Percentiles rank a stretch among this genome's conserved stretches.
Evolutionary conservation across 2,797 vertebrate species (phyloP).

Genomic region (Philypnodon macrostomus): DNA sequence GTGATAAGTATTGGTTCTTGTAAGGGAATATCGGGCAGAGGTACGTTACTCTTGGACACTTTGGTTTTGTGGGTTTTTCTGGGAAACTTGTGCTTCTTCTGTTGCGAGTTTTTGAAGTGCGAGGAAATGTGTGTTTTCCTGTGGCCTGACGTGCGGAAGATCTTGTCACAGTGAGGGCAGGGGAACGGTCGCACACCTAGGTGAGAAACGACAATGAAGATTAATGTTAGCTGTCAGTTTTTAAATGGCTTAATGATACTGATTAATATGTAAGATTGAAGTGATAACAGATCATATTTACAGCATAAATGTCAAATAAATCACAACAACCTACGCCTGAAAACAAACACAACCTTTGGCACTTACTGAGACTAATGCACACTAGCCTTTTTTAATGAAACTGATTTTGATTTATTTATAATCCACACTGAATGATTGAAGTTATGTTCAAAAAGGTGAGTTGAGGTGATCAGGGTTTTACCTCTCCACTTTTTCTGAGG

Average conservation of each 20-base stretch:
- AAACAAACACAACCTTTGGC: not conserved
- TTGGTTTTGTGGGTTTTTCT: slow-evolving; percentile 88
- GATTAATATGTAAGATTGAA: not conserved
- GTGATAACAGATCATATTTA: not conserved
- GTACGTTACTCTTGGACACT: slow-evolving; percentile 84
- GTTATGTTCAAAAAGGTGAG: slow-evolving; percentile 3
- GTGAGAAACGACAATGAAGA: slow-evolving; percentile 5
- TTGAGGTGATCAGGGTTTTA: too few species aligned
- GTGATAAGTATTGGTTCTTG: slow-evolving; percentile 98
- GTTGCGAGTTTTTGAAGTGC: slow-evolving; percentile 91
- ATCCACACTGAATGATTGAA: slow-evolving; percentile 11
- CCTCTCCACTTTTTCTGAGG: too few species aligned
- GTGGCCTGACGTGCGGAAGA: slow-evolving; percentile 95
- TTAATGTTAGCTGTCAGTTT: not conserved
- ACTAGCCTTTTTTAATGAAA: not conserved
- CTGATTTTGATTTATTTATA: not conserved
- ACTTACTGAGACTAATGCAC: slow-evolving; percentile 10
- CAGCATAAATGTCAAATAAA: too few species aligned
- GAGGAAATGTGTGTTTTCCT: slow-evolving; percentile 96
- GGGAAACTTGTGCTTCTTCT: slow-evolving; percentile 90
- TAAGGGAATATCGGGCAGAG: slow-evolving; percentile 90
- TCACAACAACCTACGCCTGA: not conserved
- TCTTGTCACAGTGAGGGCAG: slow-evolving; percentile 97
- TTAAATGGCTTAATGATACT: not conserved
- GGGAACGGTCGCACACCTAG: slow-evolving; percentile 92